Base-by-base conservation (phyloP, 2,888 invertebrate genomes). In the Drosophila mercatorum region DNA sequence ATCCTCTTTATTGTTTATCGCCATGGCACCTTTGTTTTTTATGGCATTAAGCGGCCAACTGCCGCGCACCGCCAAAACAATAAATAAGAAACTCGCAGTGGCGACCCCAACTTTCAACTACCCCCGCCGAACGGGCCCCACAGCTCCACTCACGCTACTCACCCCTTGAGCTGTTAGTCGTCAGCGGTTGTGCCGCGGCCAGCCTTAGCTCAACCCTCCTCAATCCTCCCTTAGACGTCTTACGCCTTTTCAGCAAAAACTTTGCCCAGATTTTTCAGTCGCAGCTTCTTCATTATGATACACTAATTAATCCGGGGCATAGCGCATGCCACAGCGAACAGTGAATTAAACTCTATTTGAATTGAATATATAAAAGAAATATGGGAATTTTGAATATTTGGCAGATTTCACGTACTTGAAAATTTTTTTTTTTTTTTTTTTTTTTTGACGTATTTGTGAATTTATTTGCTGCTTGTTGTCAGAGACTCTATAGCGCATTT, bases 21-120 rank as follows among this genome's bases (percentile, higher is more conserved):
- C 69, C 76, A 72, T 78, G 79, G 89, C 84, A 84, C 84, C 84
- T 89, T 84, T 83, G 87, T 76, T 83, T 89, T 84, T 84, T 86
- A 89, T 87, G 84, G 87, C 84, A 68, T 77, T 77, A 82, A 83
- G 86, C 86, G 77, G 68, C 85, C 82, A 83, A 83, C 88, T 88
- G 88, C 83, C 83, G 70, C 68, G 76, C 78, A 78, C 83, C 87
- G 76, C 76, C 74, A 88, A 83, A 86, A 88, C 87, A 84, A 84
- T 88, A 88, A 84, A 88, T 83, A 86, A 77, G 71, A 60, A 76
- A 66, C 79, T 69, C 79, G 62, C 59, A 64, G 34, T 68, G 51
- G 36, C 74, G 63, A 71, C 70, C 75, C 61, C 44, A 44, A 31
- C 26, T 34, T 44, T 31, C 43, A 17, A 4, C 12, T 17, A 8